These are phyloP conservation scores for Ochropleura leucogaster DNA, from an alignment of 2,888 invertebrate genomes.

Conservation along the genomic window DNA sequence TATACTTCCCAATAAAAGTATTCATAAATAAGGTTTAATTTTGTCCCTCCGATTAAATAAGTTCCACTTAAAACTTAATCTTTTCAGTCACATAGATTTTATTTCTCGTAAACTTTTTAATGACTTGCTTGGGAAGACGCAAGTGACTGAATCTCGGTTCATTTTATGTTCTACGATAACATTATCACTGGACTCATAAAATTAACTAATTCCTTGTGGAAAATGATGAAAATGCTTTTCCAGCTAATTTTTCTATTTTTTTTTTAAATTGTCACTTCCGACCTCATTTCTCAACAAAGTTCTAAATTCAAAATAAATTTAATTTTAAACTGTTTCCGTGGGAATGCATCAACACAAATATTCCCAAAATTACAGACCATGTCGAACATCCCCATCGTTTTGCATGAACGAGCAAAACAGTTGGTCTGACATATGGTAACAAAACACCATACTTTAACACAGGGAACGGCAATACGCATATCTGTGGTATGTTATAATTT, in stretches of 20 bases:
- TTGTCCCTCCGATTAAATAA: neutral
- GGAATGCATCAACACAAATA: slow-evolving; percentile 50
- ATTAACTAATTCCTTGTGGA: neutral
- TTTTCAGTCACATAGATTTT: slow-evolving; percentile 13
- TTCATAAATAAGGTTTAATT: neutral
- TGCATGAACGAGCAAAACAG: slow-evolving; percentile 62
- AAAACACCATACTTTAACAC: slow-evolving; percentile 23
- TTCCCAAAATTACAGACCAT: slow-evolving; percentile 60
- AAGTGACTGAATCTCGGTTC: neutral
- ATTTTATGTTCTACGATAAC: slow-evolving; percentile 22
- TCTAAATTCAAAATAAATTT: neutral
- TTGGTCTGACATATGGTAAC: slow-evolving; percentile 64
- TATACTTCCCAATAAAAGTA: neutral
- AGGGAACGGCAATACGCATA: neutral
- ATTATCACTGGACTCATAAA: slow-evolving; percentile 11
- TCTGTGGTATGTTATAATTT: neutral
- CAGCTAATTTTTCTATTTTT: neutral
- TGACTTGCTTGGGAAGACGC: slow-evolving; percentile 1
- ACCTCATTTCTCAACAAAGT: neutral
- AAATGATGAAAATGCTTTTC: neutral
- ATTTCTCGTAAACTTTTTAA: slow-evolving; percentile 26
- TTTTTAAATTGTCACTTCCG: neutral
- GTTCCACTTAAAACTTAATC: slow-evolving; percentile 2
- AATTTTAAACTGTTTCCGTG: slow-evolving; percentile 32
- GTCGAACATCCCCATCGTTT: slow-evolving; percentile 54